Conservation (phyloP, 1,140 invertebrate genomes). For the Mamestra configurata region DNA sequence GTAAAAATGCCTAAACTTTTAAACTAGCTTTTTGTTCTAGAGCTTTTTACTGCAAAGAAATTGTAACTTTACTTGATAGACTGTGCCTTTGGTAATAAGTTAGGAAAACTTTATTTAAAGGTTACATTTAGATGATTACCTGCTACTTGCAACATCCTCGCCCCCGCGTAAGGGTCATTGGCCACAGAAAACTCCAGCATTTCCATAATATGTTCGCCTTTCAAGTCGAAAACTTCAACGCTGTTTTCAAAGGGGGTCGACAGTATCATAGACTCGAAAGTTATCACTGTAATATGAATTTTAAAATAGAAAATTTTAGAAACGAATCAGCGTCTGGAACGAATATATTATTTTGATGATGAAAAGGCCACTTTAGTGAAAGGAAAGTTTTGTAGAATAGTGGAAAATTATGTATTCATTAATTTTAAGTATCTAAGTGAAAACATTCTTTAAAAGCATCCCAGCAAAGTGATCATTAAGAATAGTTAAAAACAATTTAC, state of each 20-base stretch:
- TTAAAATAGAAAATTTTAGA: constrained; percentile 22
- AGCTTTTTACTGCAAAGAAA: neutral
- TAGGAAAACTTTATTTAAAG: neutral
- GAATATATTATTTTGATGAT: constrained; percentile 17
- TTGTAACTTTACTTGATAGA: neutral
- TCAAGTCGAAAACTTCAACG: constrained; percentile 91
- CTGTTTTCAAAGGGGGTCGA: constrained; percentile 92
- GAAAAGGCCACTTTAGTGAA: neutral
- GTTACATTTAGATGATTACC: constrained; percentile 64
- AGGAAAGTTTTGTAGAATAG: neutral
- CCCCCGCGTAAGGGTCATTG: constrained; percentile 84
- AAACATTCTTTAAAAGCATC: neutral
- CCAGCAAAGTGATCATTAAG: no score
- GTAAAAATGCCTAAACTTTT: constrained; percentile 8
- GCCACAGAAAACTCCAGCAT: constrained; percentile 89
- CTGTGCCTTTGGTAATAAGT: neutral
- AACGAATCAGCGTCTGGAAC: neutral
- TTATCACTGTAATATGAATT: constrained; percentile 87
- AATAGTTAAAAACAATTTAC: no score
- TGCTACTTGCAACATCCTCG: constrained; percentile 90
- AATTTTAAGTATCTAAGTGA: neutral
- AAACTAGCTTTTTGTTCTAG: neutral
- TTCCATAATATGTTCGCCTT: constrained; percentile 89
- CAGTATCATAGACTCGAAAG: constrained; percentile 90
- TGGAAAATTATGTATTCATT: neutral